phyloP scores from a whole-genome alignment of 2,113 vertebrate species.

The Peromyscus maniculatus region DNA sequence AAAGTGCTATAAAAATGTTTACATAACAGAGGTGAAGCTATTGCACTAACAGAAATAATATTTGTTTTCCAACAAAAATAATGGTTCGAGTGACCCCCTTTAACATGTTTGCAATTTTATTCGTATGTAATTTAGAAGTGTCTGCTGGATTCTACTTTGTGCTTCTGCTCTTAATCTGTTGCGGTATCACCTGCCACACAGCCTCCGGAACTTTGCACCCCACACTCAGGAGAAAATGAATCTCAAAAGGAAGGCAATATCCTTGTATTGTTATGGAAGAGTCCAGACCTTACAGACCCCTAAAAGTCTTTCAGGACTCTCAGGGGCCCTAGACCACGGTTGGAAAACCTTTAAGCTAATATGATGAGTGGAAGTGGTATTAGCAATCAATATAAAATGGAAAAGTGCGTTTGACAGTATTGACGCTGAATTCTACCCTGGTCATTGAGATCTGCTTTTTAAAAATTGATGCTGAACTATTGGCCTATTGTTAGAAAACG shows the following conservation, averaged over 20 bases:
- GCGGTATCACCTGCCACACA: background rate
- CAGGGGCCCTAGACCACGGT: background rate
- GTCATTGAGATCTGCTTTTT: background rate
- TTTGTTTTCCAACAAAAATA: background rate
- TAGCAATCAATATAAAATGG: background rate
- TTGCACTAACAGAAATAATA: background rate
- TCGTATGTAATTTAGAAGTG: constrained; percentile 3
- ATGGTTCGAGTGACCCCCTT: background rate
- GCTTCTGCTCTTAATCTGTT: background rate
- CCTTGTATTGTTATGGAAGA: constrained; percentile 17
- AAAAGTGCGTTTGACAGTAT: background rate
- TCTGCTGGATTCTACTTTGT: background rate
- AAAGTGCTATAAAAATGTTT: background rate
- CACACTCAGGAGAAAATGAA: constrained; percentile 18
- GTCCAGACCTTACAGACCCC: background rate
- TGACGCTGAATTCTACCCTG: background rate
- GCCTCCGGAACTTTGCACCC: constrained; percentile 1
- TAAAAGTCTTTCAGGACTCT: background rate
- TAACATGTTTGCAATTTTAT: constrained; percentile 6
- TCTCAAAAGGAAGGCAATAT: background rate
- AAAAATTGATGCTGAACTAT: background rate
- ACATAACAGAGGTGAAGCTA: background rate
- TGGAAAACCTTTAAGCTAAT: background rate
- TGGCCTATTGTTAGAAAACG: constrained; percentile 33
- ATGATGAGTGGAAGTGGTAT: background rate